Percentiles rank a stretch among this genome's conserved stretches.
phyloP scores from a whole-genome alignment of 2,797 vertebrate genomes.

The Poecilia picta region DNA sequence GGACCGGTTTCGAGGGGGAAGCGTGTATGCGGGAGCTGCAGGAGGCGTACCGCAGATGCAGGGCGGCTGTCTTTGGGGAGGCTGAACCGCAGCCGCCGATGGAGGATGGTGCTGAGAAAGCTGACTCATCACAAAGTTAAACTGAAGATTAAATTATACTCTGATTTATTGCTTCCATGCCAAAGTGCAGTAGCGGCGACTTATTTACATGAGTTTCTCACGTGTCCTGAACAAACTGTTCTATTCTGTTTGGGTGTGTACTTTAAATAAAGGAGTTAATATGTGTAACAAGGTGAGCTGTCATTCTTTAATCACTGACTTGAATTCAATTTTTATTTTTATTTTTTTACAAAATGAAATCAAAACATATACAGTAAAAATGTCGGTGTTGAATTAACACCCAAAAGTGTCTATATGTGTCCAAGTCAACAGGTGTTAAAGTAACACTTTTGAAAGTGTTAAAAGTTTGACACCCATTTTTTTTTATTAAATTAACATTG shows the following conservation, averaged over 20 bases:
- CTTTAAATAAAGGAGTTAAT: slow-evolving; percentile 19
- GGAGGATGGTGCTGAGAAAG: background rate
- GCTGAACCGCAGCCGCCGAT: background rate
- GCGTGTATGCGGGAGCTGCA: slow-evolving; percentile 77
- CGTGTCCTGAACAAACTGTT: background rate
- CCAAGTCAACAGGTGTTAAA: no score
- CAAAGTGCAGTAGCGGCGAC: background rate
- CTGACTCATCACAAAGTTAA: background rate
- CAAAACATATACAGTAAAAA: background rate
- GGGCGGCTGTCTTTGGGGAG: slow-evolving; percentile 52
- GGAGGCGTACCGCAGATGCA: slow-evolving; percentile 80
- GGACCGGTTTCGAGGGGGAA: slow-evolving; percentile 80
- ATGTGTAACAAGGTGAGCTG: background rate
- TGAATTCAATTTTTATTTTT: background rate
- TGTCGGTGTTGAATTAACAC: no score
- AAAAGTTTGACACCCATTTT: no score
- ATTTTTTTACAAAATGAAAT: background rate
- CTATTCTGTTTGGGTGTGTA: background rate
- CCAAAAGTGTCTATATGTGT: no score
- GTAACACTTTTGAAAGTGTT: no score
- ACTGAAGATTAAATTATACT: background rate
- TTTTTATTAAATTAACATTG: no score
- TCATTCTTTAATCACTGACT: background rate
- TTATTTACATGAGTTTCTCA: background rate
- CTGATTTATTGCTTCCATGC: background rate